phyloP scores from a whole-genome alignment of 2,797 vertebrate species.

The Emys orbicularis region DNA sequence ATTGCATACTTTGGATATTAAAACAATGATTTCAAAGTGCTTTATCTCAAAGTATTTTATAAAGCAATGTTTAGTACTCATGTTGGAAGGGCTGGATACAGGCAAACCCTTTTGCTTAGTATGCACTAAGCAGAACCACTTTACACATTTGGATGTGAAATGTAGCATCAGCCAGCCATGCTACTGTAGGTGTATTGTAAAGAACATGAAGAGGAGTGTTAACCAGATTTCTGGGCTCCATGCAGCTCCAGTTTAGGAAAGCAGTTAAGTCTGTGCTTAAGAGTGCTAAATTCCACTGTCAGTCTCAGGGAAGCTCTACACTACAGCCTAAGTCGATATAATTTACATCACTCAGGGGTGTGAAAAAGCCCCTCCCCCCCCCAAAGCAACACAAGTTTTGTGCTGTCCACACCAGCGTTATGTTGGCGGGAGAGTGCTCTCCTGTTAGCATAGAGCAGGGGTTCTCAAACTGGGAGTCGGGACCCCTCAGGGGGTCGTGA shows the following conservation, averaged over 20 bases:
- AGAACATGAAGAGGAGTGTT: background rate
- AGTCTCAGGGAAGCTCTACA: background rate
- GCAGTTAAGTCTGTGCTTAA: background rate
- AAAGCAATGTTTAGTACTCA: background rate
- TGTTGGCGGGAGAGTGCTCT: no score
- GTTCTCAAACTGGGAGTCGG: no score
- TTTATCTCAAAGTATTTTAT: background rate
- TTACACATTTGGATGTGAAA: background rate
- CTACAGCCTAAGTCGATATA: no score
- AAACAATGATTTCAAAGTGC: background rate
- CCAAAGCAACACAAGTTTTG: no score
- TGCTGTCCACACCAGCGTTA: no score
- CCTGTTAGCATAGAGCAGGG: no score
- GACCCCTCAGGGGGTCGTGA: no score
- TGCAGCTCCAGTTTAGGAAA: background rate
- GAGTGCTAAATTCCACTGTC: background rate
- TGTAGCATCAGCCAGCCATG: background rate
- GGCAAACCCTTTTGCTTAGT: background rate
- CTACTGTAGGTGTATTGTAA: background rate
- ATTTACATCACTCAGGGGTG: no score
- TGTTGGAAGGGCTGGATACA: background rate
- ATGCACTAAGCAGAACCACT: background rate
- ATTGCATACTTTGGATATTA: background rate
- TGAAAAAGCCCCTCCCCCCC: no score
- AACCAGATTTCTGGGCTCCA: background rate